Evolutionary conservation across 2,797 vertebrate species (phyloP), one percentile per base, ranked within the genome.

Genomic region (Aphelocoma californica): DNA sequence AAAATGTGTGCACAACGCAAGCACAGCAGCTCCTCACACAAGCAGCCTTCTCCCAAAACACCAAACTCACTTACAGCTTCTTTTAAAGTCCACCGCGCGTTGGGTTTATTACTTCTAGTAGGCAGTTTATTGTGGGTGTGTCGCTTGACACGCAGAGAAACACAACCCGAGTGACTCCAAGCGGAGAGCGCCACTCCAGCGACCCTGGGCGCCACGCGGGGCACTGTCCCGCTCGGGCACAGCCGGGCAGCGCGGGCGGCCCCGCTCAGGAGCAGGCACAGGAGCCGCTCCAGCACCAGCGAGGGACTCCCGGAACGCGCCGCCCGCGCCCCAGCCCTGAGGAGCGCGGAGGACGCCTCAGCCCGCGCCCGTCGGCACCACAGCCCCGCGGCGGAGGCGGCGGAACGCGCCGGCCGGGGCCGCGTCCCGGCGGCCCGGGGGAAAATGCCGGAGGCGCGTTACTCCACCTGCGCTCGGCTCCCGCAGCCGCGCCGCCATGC

Each of bases 1-100:
- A 29, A 17, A 1, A 36, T 36, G 2, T 2, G 7, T 0, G 20
- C 2, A 4, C 6, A 65, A 25, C 7, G 10, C 47, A n/a, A 51
- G 42, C 29, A 45, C 42, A 12, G 61, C 67, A 21, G 2, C 9
- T 34, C 38, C 31, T n/a, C 74, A 38, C 48, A 32, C 32, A 13
- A 44, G 7, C 60, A 61, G 26, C 50, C 21, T 60, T 29, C 57
- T 67, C 51, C 56, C 36, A 0, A 7, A 72, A 24, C 21, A 42
- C 3, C 6, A 9, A 40, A 74, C 19, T 42, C 56, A 31, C 79
- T 85, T 20, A 50, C n/a, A 58, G 80, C 60, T n/a, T 15, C 57
- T 45, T 38, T 60, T 2, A 21, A 20, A 78, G 50, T 6, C 48
- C 57, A 10, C 69, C 9, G n/a, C 25, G 12, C 24, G 18, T 0